Percentiles rank a stretch among this genome's conserved stretches.
These are phyloP conservation scores for Euwallacea similis DNA, from an alignment of 1,140 invertebrate genomes.

Conservation along the genomic window DNA sequence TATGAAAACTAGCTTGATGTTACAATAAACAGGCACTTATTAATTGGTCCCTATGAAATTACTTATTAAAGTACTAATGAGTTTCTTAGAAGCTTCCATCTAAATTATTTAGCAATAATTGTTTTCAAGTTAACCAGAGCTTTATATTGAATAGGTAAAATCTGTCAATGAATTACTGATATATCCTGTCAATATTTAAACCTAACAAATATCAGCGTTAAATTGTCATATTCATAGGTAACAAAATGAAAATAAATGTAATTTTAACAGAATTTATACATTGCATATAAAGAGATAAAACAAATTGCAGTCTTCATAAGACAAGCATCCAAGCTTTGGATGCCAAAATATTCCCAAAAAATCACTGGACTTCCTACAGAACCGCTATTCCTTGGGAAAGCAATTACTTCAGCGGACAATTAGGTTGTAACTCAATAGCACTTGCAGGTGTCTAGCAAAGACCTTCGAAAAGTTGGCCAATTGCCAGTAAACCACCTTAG, in stretches of 20 bases:
- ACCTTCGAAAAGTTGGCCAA: constrained; percentile 45
- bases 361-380: background rate
- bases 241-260: background rate
- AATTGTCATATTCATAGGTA: background rate
- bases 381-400: background rate
- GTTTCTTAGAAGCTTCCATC: background rate
- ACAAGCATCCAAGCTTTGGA: background rate
- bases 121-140: background rate
- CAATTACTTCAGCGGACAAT: constrained; percentile 25
- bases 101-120: background rate
- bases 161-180: too few relatives aligned
- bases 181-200: too few relatives aligned
- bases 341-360: background rate
- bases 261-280: background rate
- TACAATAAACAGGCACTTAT: background rate
- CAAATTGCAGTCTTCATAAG: background rate
- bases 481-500: constrained; percentile 49
- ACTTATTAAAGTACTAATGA: background rate
- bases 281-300: background rate
- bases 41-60: background rate
- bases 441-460: constrained; percentile 46
- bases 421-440: constrained; percentile 24
- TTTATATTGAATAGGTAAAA: too few relatives aligned
- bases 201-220: too few relatives aligned
- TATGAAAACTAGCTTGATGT: background rate